Percentiles rank a stretch among this genome's conserved stretches.
Conservation (phyloP, 2,888 invertebrate species). For the Cheilosia vulpina region DNA sequence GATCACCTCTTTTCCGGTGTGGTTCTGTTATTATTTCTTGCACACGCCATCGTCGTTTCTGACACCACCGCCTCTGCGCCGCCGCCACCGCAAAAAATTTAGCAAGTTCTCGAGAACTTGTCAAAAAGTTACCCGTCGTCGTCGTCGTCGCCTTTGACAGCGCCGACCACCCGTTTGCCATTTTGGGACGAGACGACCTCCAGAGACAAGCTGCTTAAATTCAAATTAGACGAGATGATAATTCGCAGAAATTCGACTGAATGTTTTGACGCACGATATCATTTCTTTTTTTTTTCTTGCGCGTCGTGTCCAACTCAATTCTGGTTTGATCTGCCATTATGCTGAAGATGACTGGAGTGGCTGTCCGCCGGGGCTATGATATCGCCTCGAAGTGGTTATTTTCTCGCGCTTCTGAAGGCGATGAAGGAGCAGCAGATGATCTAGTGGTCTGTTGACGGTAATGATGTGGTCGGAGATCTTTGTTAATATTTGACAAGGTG, state of each 20-base stretch:
- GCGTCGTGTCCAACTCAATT: conserved; percentile 28
- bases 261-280: not conserved
- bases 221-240: conserved; percentile 61
- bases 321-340: conserved; percentile 16
- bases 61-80: not conserved
- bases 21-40: conserved; percentile 45
- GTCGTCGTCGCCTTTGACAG: conserved; percentile 55
- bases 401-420: conserved; percentile 55
- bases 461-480: conserved; percentile 64
- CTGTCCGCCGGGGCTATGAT: conserved; percentile 37
- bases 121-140: conserved; percentile 49
- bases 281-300: conserved; percentile 24
- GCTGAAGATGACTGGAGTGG: conserved; percentile 34
- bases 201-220: conserved; percentile 59
- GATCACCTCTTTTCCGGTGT: conserved; percentile 57
- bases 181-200: conserved; percentile 33
- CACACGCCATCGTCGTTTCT: conserved; percentile 44
- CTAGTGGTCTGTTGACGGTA: conserved; percentile 64
- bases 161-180: conserved; percentile 67
- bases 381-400: conserved; percentile 46
- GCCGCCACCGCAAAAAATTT: conserved; percentile 20
- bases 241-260: conserved; percentile 72
- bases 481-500: conserved; percentile 67
- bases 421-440: conserved; percentile 42
- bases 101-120: conserved; percentile 60